Base-by-base conservation (phyloP, 1,140 invertebrate species). In the Eumeta japonica region DNA sequence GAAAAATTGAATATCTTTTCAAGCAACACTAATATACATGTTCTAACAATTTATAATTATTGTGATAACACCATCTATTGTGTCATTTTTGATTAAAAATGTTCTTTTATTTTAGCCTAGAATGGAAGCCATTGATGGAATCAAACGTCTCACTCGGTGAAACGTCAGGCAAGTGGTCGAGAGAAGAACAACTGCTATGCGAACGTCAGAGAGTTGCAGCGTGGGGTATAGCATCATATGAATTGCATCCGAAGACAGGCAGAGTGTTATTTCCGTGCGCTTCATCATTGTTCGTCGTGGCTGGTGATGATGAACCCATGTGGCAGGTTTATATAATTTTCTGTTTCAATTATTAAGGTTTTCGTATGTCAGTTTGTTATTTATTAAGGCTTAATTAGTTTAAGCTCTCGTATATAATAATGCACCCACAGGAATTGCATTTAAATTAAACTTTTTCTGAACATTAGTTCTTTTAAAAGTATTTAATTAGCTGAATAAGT, bases 161-260 rank as follows among this genome's bases (percentile, higher is more conserved):
- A 2, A 56, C 59, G 1, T 63, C 68, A 0, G 63, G 62, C 5
- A 65, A 66, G 35, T 70, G 74, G 61, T 89, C 89, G 0, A 76
- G 86, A 41, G 94, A 97, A 67, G 92, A 95, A 61, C 91, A 94
- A 61, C 62, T 97, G 30, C 75, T 95, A 36, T 87, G 89, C 76
- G 94, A 98, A 62, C 77, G 94, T 35, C 94, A 95, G 74, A 75
- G 92, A 45, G 79, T 94, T 7, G 84, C 90, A 0, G 89, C 89
- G 1, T 94, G 90, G 84, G 95, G 95, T 12, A 95, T 98, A 31
- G 94, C 91, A 2, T 90, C 90, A 9, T 98, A 95, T 58, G 92
- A 97, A 58, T 75, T 94, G 28, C 88, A 94, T 56, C 79, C 81
- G 13, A 78, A 80, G 2, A 83, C 85, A 33, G 91, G 91, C 13